Conservation (phyloP, 2,113 vertebrate species). For the Aegotheles bennettii region DNA sequence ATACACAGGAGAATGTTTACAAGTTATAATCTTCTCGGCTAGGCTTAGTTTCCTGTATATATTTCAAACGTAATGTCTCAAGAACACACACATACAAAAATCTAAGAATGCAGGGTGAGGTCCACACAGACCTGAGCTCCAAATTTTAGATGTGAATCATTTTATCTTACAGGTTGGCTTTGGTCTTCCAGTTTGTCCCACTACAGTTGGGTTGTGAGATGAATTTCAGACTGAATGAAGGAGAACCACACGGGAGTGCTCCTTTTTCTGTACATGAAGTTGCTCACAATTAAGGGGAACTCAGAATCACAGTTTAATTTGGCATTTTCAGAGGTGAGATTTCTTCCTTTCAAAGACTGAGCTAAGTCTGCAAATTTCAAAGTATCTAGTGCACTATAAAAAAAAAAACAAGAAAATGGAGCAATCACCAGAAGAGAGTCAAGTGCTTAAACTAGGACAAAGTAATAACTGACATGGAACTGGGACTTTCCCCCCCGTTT, state of each 20-base stretch:
- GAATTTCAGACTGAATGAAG: not conserved
- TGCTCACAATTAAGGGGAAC: not conserved
- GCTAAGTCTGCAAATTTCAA: constrained; percentile 9
- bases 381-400: not conserved
- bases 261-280: not conserved
- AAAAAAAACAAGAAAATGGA: constrained; percentile 19
- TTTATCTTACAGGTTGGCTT: not conserved
- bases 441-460: constrained; percentile 51
- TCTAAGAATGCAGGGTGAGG: not conserved
- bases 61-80: not conserved
- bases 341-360: constrained; percentile 38
- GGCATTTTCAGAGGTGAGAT: not conserved
- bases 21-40: not conserved
- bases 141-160: not conserved
- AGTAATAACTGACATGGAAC: constrained; percentile 60
- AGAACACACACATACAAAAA: constrained; percentile 4
- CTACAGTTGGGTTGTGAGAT: not conserved
- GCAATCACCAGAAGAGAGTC: not conserved
- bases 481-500: constrained; percentile 36
- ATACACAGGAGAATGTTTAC: not conserved
- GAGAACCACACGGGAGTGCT: not conserved
- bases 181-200: not conserved
- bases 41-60: constrained; percentile 29
- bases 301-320: not conserved
- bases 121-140: not conserved